Conservation (phyloP, 64 coral and sea anemone species). For the Dendronephthya gigantea region DNA sequence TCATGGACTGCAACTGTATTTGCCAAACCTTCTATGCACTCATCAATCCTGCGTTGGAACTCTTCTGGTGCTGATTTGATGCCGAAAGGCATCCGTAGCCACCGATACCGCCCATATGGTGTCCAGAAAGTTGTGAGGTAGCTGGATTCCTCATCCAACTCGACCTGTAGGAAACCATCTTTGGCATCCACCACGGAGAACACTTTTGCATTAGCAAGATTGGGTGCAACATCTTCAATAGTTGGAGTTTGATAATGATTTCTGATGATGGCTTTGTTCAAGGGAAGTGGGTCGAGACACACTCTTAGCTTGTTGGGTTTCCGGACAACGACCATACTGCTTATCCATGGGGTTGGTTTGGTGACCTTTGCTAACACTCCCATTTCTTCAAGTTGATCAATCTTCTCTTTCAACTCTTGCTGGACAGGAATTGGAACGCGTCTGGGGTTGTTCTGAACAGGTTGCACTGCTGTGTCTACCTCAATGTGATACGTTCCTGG, state of each 20-base stretch:
- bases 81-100: neutral
- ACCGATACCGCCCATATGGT: conserved; percentile 18
- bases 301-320: conserved; percentile 41
- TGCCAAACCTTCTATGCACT: neutral
- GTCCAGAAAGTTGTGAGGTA: conserved; percentile 52
- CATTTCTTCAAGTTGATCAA: conserved; percentile 32
- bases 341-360: conserved; percentile 47
- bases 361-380: conserved; percentile 16
- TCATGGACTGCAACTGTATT: neutral
- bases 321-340: conserved; percentile 42
- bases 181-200: conserved; percentile 28
- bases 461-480: conserved; percentile 27
- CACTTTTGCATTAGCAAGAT: conserved; percentile 29
- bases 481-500: conserved; percentile 39
- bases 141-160: conserved; percentile 29
- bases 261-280: conserved; percentile 18
- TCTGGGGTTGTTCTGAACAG: conserved; percentile 37
- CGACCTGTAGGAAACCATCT: conserved; percentile 26
- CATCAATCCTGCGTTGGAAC: too few relatives aligned
- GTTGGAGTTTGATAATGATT: neutral
- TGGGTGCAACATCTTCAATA: conserved; percentile 18
- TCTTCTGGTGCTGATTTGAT: too few relatives aligned
- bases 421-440: conserved; percentile 37
- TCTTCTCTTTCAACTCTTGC: conserved; percentile 31
- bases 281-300: conserved; percentile 29